Conservation (phyloP, 2,113 vertebrate species). For the Sarotherodon lohbergeri region DNA sequence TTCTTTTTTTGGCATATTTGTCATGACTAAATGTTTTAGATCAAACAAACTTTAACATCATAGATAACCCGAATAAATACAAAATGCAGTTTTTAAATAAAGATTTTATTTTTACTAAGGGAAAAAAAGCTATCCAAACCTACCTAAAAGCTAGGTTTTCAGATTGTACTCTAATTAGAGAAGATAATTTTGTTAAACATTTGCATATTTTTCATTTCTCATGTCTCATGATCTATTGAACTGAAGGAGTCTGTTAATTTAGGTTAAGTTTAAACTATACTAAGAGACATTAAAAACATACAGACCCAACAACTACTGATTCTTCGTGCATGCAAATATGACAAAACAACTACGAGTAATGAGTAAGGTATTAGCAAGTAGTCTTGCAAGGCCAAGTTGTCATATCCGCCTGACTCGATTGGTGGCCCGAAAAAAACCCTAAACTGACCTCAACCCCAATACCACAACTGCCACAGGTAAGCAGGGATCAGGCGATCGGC, state of each 20-base stretch:
- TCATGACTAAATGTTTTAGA: neutral
- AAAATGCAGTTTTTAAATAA: neutral
- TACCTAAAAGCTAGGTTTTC: neutral
- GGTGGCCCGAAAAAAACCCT: neutral
- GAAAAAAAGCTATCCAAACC: neutral
- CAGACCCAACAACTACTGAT: neutral
- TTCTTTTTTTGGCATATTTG: neutral
- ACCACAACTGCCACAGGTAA: neutral
- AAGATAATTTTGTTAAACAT: neutral
- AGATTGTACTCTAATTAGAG: neutral
- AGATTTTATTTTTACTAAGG: neutral
- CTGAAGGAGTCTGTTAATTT: neutral
- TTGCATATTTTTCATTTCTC: neutral
- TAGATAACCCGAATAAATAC: neutral
- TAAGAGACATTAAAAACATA: neutral
- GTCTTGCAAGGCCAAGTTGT: neutral
- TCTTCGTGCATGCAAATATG: neutral
- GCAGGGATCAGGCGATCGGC: neutral
- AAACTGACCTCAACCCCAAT: neutral
- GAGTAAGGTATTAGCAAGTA: neutral
- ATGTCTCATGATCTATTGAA: neutral
- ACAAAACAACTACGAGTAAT: neutral
- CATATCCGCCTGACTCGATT: fast-evolving
- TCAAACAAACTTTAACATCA: neutral
- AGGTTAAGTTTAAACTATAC: neutral